Conservation (phyloP, 2,797 vertebrate species). For the Intellagama lesueurii region DNA sequence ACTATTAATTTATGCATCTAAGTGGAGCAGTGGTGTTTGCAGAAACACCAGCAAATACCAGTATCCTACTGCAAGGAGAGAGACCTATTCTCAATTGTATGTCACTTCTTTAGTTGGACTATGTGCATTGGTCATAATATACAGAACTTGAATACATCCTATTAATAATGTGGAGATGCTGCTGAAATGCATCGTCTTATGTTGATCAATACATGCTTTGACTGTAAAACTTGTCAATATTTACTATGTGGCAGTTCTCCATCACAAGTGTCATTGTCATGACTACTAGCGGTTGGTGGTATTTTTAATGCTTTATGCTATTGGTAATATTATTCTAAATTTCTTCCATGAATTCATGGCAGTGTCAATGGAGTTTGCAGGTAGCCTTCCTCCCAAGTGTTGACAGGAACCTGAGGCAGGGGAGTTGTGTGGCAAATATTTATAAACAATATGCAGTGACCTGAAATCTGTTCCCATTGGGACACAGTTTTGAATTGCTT, state of each 20-base stretch:
- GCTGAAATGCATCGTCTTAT: not conserved
- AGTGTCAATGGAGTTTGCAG: not conserved
- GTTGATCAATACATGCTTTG: not conserved
- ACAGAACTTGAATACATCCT: not conserved
- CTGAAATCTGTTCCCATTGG: not conserved
- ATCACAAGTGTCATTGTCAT: not conserved
- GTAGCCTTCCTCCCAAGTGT: not conserved
- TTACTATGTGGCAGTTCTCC: not conserved
- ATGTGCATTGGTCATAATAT: not conserved
- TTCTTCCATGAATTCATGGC: not conserved
- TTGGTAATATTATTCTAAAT: not conserved
- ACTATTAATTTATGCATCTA: not conserved
- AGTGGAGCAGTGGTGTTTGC: no score
- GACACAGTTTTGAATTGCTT: not conserved
- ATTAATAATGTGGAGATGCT: not conserved
- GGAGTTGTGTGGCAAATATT: not conserved
- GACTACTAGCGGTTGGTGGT: not conserved
- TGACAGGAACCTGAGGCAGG: not conserved
- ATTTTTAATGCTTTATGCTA: not conserved
- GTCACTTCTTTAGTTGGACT: not conserved
- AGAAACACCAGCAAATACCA: not conserved
- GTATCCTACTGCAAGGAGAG: not conserved
- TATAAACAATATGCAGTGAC: not conserved
- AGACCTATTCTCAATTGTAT: not conserved
- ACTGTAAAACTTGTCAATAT: not conserved